Conservation (phyloP, 2,113 vertebrate species). For the Coptodon bakossiorum region DNA sequence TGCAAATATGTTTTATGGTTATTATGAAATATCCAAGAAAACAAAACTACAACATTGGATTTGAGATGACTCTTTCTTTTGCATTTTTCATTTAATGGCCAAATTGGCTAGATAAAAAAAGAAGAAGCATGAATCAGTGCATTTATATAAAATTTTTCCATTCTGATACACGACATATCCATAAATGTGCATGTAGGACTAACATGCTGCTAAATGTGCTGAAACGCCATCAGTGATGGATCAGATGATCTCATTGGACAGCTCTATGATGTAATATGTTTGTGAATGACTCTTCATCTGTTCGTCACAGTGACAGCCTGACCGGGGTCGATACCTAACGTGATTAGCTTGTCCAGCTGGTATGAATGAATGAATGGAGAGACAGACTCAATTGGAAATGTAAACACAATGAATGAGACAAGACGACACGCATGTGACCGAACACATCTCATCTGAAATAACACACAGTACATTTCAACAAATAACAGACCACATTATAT, state of each 20-base stretch:
- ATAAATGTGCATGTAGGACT: background rate
- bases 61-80: background rate
- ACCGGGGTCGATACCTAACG: slow-evolving; percentile 5
- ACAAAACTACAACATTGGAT: background rate
- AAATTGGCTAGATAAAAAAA: background rate
- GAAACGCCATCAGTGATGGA: background rate
- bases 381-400: background rate
- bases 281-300: slow-evolving; percentile 2
- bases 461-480: background rate
- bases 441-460: background rate
- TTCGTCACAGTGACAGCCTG: slow-evolving; percentile 10
- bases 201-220: background rate
- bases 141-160: background rate
- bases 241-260: background rate
- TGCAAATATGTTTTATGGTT: background rate
- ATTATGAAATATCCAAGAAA: background rate
- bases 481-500: background rate
- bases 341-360: slow-evolving; percentile 19
- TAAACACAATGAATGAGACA: background rate
- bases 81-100: background rate
- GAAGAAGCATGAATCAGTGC: background rate
- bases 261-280: slow-evolving; percentile 7
- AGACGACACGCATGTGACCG: background rate
- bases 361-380: background rate
- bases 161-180: background rate